Conservation (phyloP, 2,113 vertebrate species). For the Platycercus adscitus region DNA sequence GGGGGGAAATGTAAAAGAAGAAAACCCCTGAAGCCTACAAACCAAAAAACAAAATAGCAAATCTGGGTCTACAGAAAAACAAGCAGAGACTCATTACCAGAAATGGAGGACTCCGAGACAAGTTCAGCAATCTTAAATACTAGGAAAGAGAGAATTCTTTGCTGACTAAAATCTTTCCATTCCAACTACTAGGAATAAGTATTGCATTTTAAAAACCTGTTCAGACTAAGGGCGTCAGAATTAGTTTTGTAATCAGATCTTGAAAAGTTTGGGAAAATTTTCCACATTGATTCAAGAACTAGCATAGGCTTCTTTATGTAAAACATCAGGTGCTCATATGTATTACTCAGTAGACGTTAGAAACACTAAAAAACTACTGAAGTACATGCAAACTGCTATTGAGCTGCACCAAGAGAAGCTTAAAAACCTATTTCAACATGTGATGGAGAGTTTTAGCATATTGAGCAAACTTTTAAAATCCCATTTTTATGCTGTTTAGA, state of each 20-base stretch:
- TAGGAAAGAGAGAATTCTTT: background rate
- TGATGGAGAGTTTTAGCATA: conserved; percentile 16
- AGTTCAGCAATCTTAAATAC: background rate
- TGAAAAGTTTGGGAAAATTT: background rate
- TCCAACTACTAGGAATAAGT: background rate
- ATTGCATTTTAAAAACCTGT: background rate
- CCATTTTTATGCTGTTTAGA: conserved; percentile 23
- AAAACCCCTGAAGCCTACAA: background rate
- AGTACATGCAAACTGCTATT: background rate
- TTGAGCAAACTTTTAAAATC: conserved; percentile 36
- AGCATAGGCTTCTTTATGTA: background rate
- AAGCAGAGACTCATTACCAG: background rate
- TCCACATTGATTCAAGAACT: background rate
- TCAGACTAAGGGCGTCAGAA: background rate
- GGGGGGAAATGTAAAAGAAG: background rate
- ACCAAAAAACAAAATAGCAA: background rate
- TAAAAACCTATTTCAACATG: background rate
- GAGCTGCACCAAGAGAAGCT: background rate
- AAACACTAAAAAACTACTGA: background rate
- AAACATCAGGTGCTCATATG: background rate
- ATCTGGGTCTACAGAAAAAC: background rate
- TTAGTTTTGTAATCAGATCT: background rate
- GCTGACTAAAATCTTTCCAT: background rate
- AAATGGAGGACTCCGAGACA: background rate
- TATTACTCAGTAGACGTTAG: background rate